Evolutionary conservation across 1,140 invertebrate species (phyloP).

Genomic region (Bombus vancouverensis): DNA sequence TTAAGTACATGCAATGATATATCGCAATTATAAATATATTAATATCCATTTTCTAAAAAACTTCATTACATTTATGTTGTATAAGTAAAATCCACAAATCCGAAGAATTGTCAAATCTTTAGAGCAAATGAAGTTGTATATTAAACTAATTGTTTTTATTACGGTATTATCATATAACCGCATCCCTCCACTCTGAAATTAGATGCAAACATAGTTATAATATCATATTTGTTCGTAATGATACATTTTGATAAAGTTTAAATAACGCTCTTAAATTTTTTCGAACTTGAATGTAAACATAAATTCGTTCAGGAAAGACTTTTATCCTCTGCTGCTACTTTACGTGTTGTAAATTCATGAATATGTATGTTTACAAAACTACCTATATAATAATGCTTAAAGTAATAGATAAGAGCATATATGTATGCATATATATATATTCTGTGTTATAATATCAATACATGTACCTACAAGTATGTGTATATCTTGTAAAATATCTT

Average conservation of each 20-base stretch:
- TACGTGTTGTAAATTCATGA: background rate
- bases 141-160: background rate
- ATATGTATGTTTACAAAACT: background rate
- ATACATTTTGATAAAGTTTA: background rate
- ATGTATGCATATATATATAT: no score
- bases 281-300: background rate
- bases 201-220: background rate
- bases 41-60: background rate
- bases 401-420: background rate
- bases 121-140: background rate
- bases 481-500: no score
- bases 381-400: background rate
- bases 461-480: background rate
- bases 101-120: background rate
- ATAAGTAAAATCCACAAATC: background rate
- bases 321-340: background rate
- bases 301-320: background rate
- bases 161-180: background rate
- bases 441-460: background rate
- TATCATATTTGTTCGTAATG: background rate
- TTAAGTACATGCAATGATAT: background rate
- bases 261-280: background rate
- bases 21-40: background rate
- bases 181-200: background rate
- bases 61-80: background rate